Evolutionary conservation across 2,113 vertebrate species (phyloP).

Genomic region (Antidorcas marsupialis): DNA sequence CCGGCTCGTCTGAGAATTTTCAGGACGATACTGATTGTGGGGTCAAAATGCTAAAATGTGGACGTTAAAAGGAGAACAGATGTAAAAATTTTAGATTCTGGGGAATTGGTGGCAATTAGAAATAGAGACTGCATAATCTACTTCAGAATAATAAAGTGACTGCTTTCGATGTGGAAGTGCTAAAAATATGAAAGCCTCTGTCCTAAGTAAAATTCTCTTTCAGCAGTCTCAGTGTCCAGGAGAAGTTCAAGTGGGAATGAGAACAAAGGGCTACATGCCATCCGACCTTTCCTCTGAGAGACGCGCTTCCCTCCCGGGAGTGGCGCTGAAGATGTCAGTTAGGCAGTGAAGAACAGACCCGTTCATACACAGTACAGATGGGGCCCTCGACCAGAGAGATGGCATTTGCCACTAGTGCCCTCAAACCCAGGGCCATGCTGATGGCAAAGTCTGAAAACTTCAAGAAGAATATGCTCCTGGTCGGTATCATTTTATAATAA

Average conservation of each 20-base stretch:
- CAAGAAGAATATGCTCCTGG: neutral
- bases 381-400: neutral
- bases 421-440: neutral
- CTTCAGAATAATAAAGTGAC: neutral
- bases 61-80: slow-evolving; percentile 13
- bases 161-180: neutral
- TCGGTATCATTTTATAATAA: neutral
- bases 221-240: neutral
- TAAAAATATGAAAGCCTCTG: slow-evolving; percentile 14
- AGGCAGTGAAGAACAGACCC: neutral
- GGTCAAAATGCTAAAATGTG: slow-evolving; percentile 18
- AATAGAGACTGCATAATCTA: neutral
- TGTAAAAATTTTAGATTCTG: neutral
- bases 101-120: neutral
- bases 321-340: neutral
- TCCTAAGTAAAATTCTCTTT: neutral
- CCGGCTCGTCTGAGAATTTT: neutral
- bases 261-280: neutral
- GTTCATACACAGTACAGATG: neutral
- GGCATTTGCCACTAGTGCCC: neutral
- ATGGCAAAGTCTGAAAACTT: neutral
- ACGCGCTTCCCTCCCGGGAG: neutral
- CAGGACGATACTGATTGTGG: neutral
- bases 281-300: neutral
- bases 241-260: neutral